Evolutionary conservation across 2,797 vertebrate species (phyloP), one percentile per base, ranked within the genome.

Genomic region (Liasis olivaceus): DNA sequence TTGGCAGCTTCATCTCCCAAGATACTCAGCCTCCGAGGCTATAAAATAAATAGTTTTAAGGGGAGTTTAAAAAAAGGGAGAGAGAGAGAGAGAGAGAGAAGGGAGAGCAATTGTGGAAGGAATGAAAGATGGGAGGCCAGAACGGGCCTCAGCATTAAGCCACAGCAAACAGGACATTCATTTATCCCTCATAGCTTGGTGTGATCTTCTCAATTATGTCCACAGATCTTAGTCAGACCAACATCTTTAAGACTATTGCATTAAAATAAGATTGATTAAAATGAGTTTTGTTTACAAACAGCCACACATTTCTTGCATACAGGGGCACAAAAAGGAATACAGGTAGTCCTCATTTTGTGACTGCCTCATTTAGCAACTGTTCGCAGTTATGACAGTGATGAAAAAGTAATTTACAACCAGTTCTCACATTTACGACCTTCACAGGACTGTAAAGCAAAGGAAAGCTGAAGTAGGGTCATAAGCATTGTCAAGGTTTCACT

Each of bases 1-100:
- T 93, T 96, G 77, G 91, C 88, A 90, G 95, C 42, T 91, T 90
- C 94, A 96, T 95, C 58, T 84, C 95, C 96, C 95, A 54, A 93
- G 94, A 93, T 17, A 93, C 62, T 93, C 87, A 6, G 9, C 84
- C 94, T 94, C 96, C 90, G 91, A 95, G 91, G 95, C 92, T 94
- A 5, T 64, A 92, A 94, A 91, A 93, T 59, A 93, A 94, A 92
- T 0, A 94, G 92, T 93, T 95, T 92, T 93, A 95, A 58, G 54
- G 36, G 89, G 91, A 90, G 2, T 2, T 56, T 64, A 62, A 81
- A 72, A 66, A 54, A 47, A 59, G 56, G 31, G 4, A 24, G 36
- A 36, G 36, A 36, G 36, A 36, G 36, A 62, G 17, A 28, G 56
- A 56, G 20, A 42, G 42, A 24, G 85, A 62, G 31, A 60, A 84